These are phyloP conservation scores for Steromphala cineraria DNA, from an alignment of 2,888 invertebrate species.

Conservation along the genomic window DNA sequence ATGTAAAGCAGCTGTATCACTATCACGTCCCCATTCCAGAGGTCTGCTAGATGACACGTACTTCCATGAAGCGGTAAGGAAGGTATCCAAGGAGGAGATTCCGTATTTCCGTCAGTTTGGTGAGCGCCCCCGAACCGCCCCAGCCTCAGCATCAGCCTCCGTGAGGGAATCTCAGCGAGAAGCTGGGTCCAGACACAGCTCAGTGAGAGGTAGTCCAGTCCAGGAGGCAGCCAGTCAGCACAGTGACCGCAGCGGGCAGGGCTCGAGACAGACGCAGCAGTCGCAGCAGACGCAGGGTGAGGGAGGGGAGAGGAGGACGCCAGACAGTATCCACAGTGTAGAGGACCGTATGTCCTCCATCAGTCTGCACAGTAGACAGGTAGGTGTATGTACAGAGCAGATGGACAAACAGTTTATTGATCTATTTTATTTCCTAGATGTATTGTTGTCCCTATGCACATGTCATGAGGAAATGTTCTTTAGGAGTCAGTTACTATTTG, in stretches of 20 bases:
- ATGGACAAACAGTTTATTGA: too few species aligned
- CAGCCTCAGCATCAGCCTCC: slow-evolving; percentile 24
- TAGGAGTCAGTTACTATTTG: too few species aligned
- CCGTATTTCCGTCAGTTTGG: slow-evolving; percentile 72
- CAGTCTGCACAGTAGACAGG: neutral
- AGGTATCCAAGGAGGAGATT: slow-evolving; percentile 67
- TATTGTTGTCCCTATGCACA: too few species aligned
- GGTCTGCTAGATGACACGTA: slow-evolving; percentile 70
- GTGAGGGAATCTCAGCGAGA: neutral
- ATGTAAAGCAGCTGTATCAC: too few species aligned
- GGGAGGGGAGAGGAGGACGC: neutral
- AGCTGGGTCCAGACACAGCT: neutral
- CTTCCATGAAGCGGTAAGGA: slow-evolving; percentile 67
- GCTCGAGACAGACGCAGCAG: neutral
- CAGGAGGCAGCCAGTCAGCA: neutral
- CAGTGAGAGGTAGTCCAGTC: neutral
- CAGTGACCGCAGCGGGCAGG: neutral
- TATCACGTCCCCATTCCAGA: slow-evolving; percentile 41
- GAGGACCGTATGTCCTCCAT: neutral
- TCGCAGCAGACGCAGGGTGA: neutral
- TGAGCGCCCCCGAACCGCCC: slow-evolving; percentile 29
- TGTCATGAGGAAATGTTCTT: too few species aligned
- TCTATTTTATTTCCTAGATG: too few species aligned
- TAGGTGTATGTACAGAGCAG: neutral
- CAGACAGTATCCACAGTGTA: slow-evolving; percentile 6